Conservation (phyloP, 2,113 vertebrate species). For the Hydropotes inermis region DNA sequence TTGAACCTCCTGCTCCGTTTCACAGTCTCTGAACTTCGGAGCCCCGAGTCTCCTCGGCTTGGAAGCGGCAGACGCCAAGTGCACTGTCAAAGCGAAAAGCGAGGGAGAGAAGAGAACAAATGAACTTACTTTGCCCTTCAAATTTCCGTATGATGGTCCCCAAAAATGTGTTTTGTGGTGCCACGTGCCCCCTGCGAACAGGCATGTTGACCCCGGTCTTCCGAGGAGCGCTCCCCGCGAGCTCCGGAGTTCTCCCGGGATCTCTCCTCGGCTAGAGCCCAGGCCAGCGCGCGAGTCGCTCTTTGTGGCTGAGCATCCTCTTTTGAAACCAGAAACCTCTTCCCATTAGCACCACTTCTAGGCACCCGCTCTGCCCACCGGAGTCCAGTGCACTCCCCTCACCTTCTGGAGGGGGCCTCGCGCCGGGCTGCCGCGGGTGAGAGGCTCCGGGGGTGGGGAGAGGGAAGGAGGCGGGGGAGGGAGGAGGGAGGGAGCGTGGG, state of each 20-base stretch:
- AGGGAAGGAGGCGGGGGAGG: constrained; percentile 65
- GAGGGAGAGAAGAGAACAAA: constrained; percentile 62
- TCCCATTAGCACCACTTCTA: constrained; percentile 82
- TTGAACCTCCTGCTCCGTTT: constrained; percentile 61
- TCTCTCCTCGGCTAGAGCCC: constrained; percentile 86
- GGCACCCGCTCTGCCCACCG: constrained; percentile 70
- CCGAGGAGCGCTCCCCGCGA: constrained; percentile 72
- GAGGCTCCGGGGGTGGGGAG: constrained; percentile 62
- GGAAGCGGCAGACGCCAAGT: constrained; percentile 68
- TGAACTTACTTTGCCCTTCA: constrained; percentile 98
- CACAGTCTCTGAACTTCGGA: constrained; percentile 73
- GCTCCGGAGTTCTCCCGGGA: constrained; percentile 81
- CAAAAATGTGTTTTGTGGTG: constrained; percentile 98
- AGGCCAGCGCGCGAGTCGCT: constrained; percentile 78
- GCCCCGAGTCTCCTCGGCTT: constrained; percentile 64
- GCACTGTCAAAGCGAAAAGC: constrained; percentile 75
- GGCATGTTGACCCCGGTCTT: constrained; percentile 91
- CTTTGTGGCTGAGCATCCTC: constrained; percentile 84
- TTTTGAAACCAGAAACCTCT: constrained; percentile 77
- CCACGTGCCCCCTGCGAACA: constrained; percentile 99
- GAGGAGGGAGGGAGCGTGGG: constrained; percentile 44
- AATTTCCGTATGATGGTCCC: constrained; percentile 99
- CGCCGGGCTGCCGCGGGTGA: constrained; percentile 75
- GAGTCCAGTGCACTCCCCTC: constrained; percentile 77
- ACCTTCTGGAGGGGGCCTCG: constrained; percentile 73